A percentile compares a stretch with the other conserved stretches of the same genome.
phyloP scores from a whole-genome alignment of 2,113 vertebrate species.

The Hystrix brachyura region DNA sequence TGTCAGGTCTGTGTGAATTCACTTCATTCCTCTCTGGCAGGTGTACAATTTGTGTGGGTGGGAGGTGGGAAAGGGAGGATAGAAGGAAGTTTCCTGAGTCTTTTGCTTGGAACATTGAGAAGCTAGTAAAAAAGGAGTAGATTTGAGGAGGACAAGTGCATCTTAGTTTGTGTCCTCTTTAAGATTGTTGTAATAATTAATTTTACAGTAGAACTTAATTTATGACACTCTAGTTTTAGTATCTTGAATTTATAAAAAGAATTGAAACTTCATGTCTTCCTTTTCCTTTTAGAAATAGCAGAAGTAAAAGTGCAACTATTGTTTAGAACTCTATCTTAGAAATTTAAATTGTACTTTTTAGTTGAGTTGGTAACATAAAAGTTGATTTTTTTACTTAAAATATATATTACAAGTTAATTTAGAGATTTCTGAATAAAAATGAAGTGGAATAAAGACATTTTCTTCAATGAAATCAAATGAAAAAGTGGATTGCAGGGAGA shows the following conservation, averaged over 20 bases:
- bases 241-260: slow-evolving; percentile 53
- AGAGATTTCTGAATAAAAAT: slow-evolving; percentile 31
- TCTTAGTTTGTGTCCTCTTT: slow-evolving; percentile 16
- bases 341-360: slow-evolving; percentile 51
- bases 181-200: neutral
- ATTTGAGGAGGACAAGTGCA: neutral
- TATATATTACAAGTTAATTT: slow-evolving; percentile 18
- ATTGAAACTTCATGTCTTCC: slow-evolving; percentile 61
- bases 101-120: neutral
- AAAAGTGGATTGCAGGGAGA: neutral
- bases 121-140: neutral
- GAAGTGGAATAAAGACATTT: slow-evolving; percentile 45
- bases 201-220: slow-evolving; percentile 17
- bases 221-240: neutral
- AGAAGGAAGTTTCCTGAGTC: neutral
- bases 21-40: neutral
- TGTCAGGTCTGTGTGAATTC: neutral
- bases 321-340: slow-evolving; percentile 19
- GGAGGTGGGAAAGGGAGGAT: neutral
- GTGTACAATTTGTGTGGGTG: neutral
- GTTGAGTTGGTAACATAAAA: slow-evolving; percentile 45
- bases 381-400: neutral
- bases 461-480: slow-evolving; percentile 26
- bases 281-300: slow-evolving; percentile 60
- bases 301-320: slow-evolving; percentile 67